Conservation (phyloP, 2,797 vertebrate species). For the Leptoclinus maculatus region DNA sequence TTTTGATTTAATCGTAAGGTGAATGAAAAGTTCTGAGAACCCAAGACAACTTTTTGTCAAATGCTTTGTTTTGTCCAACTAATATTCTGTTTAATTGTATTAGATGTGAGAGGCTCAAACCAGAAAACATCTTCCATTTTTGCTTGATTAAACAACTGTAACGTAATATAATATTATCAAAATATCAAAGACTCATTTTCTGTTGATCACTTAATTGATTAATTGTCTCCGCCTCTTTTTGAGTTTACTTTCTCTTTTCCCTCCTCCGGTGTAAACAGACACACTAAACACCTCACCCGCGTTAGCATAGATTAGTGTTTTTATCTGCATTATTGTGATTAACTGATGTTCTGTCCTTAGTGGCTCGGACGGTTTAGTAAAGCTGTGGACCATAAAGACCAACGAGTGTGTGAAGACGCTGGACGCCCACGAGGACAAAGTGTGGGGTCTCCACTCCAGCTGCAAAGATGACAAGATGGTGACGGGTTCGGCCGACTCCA, state of each 20-base stretch:
- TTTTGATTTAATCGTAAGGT: not conserved
- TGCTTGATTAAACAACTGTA: too few species aligned
- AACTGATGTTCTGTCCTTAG: constrained; percentile 70
- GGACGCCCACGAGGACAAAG: constrained; percentile 94
- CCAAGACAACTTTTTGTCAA: too few species aligned
- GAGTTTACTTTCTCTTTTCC: not conserved
- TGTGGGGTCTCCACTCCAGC: constrained; percentile 95
- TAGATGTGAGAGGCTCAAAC: too few species aligned
- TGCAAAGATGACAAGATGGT: constrained; percentile 87
- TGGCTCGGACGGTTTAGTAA: constrained; percentile 94
- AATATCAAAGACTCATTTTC: too few species aligned
- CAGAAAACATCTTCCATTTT: too few species aligned
- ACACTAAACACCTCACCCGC: not conserved
- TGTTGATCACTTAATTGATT: not conserved
- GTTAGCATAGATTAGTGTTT: not conserved
- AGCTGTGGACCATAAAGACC: constrained; percentile 98
- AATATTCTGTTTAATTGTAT: not conserved
- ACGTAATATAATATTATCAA: too few species aligned
- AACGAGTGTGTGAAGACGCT: constrained; percentile 95
- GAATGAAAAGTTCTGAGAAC: too few species aligned
- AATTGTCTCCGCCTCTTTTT: not conserved
- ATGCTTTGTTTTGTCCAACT: not conserved
- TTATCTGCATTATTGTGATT: not conserved
- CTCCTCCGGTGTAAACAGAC: not conserved
- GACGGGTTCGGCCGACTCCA: constrained; percentile 92